Conservation (phyloP, 2,113 vertebrate genomes). For the Gambusia holbrooki region DNA sequence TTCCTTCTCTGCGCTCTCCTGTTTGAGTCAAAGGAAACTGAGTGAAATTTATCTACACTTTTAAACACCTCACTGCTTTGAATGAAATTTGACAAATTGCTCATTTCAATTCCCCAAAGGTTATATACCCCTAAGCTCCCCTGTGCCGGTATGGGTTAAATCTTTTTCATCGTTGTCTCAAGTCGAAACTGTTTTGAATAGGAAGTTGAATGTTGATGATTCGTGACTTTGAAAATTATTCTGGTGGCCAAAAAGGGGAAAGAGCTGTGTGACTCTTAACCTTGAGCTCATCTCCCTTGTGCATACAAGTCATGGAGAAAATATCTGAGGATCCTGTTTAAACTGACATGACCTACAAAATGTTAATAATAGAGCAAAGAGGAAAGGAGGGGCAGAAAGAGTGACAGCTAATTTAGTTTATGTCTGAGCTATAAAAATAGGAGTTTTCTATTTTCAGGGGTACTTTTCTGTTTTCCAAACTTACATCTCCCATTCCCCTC, state of each 20-base stretch:
- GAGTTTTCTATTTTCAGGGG: background rate
- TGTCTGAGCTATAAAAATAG: background rate
- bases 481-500: no score
- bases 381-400: constrained; percentile 17
- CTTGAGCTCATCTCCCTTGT: constrained; percentile 62
- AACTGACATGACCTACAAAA: constrained; percentile 62
- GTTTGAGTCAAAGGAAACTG: constrained; percentile 54
- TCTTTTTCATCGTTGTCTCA: constrained; percentile 55
- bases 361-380: constrained; percentile 32
- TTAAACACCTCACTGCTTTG: constrained; percentile 50
- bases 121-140: constrained; percentile 48
- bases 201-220: constrained; percentile 59
- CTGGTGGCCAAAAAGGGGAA: constrained; percentile 57
- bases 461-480: no score
- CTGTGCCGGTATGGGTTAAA: constrained; percentile 48
- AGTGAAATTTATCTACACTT: constrained; percentile 53
- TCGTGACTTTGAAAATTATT: constrained; percentile 55
- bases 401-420: constrained; percentile 26
- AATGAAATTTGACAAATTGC: constrained; percentile 74
- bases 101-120: constrained; percentile 64
- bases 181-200: constrained; percentile 43
- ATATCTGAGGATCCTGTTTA: constrained; percentile 62
- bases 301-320: constrained; percentile 62
- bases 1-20: constrained; percentile 46
- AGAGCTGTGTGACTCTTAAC: constrained; percentile 60